Conservation (phyloP, 2,797 vertebrate genomes). For the Mormyrops attenuatus region DNA sequence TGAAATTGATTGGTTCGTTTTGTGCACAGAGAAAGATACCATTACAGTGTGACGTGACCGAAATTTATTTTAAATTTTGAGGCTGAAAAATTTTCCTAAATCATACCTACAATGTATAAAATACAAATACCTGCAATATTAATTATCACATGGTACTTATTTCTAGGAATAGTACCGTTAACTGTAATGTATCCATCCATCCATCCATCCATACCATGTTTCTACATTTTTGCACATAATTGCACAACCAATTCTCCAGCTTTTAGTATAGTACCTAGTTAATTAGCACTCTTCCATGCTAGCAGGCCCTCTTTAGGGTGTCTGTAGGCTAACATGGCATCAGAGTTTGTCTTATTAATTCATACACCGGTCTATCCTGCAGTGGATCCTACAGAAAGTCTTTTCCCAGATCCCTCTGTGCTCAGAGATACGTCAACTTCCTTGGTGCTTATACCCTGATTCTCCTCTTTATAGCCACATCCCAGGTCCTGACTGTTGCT, state of each 20-base stretch:
- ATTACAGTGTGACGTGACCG: background rate
- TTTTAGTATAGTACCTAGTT: background rate
- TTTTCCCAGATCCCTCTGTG: background rate
- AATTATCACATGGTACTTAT: background rate
- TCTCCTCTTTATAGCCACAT: background rate
- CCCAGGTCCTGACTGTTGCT: background rate
- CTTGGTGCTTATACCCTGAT: background rate
- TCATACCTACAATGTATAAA: background rate
- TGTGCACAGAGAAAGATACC: background rate
- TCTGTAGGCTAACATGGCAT: background rate
- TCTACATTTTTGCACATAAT: background rate
- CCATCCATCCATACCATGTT: background rate
- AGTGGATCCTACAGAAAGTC: background rate
- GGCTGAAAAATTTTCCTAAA: background rate
- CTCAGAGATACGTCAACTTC: background rate
- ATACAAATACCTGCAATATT: background rate
- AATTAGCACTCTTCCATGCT: background rate
- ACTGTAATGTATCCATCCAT: background rate
- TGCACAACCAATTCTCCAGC: background rate
- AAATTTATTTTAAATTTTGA: background rate
- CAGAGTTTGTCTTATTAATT: background rate
- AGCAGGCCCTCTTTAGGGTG: background rate
- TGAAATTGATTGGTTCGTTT: constrained; percentile 1
- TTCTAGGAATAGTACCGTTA: background rate
- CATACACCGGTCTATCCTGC: background rate